Evolutionary conservation across 2,888 invertebrate species (phyloP).

Genomic region (Agonopterix subpropinquella): DNA sequence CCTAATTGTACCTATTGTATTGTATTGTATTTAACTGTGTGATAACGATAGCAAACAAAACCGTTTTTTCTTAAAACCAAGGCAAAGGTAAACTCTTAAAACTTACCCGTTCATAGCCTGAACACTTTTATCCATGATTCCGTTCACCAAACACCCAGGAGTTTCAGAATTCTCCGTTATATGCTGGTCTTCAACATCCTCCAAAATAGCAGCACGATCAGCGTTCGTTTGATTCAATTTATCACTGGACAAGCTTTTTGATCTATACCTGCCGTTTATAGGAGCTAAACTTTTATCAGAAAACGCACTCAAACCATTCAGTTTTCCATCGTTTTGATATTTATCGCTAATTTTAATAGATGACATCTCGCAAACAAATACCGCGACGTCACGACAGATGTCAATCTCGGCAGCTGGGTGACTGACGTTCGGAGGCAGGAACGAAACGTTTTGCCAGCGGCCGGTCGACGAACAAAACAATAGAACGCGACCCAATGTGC

Average conservation of each 20-base stretch:
- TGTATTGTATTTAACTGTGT: no score
- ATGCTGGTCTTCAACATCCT: conserved; percentile 61
- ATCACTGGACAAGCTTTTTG: conserved; percentile 70
- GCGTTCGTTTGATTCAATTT: conserved; percentile 64
- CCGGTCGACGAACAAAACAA: conserved; percentile 44
- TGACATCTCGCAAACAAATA: conserved; percentile 57
- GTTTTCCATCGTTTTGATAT: conserved; percentile 53
- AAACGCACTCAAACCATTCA: conserved; percentile 59
- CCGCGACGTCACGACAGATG: conserved; percentile 42
- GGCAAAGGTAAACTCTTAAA: background rate
- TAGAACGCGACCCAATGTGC: conserved; percentile 36
- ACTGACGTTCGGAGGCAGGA: conserved; percentile 47
- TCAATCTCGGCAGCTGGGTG: conserved; percentile 50
- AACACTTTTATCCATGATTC: conserved; percentile 41
- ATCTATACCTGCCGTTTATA: conserved; percentile 54
- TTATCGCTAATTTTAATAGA: conserved; percentile 58
- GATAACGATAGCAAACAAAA: background rate
- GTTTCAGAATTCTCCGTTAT: conserved; percentile 58
- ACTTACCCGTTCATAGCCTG: conserved; percentile 16
- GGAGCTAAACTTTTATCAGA: conserved; percentile 57
- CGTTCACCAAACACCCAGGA: conserved; percentile 59
- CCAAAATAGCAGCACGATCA: conserved; percentile 63
- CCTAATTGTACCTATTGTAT: no score
- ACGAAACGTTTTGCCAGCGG: conserved; percentile 49
- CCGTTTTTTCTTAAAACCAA: background rate